Evolutionary conservation across 2,797 vertebrate species (phyloP).

Genomic region (Hirundo rustica): DNA sequence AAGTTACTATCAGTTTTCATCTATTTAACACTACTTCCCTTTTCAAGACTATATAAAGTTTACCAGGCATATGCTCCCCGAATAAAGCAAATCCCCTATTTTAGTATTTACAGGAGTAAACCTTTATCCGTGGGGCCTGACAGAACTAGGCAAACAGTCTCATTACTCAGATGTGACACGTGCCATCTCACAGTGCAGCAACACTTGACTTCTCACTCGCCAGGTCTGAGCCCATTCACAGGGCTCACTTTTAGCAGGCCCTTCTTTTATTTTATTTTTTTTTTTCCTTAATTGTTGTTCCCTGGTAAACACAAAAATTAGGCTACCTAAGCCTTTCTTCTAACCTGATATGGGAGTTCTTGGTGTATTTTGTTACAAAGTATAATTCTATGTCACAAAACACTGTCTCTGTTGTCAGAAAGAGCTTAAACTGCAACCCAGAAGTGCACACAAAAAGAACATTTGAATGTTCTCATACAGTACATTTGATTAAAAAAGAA

Average conservation of each 20-base stretch:
- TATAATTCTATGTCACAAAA: background rate
- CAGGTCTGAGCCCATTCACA: background rate
- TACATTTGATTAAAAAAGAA: background rate
- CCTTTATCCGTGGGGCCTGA: background rate
- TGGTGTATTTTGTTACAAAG: background rate
- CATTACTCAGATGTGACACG: background rate
- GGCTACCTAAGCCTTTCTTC: background rate
- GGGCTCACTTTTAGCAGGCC: background rate
- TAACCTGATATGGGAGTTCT: background rate
- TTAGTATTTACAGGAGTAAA: background rate
- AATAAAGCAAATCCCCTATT: background rate
- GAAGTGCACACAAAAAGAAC: background rate
- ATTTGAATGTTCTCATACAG: background rate
- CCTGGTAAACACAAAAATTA: background rate
- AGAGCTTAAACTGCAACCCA: background rate
- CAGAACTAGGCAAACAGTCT: background rate
- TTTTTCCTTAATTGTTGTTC: background rate
- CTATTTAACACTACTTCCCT: background rate
- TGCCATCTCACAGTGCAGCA: background rate
- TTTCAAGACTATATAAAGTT: background rate
- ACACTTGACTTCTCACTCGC: accelerated
- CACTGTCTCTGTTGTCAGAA: background rate
- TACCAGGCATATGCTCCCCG: background rate
- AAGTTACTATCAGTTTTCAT: background rate
- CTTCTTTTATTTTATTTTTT: background rate